Percentiles rank a stretch among this genome's conserved stretches.
These are phyloP conservation scores for Arbacia lixula DNA, from an alignment of 53 echinoderm and acorn worm genomes.

Conservation along the genomic window DNA sequence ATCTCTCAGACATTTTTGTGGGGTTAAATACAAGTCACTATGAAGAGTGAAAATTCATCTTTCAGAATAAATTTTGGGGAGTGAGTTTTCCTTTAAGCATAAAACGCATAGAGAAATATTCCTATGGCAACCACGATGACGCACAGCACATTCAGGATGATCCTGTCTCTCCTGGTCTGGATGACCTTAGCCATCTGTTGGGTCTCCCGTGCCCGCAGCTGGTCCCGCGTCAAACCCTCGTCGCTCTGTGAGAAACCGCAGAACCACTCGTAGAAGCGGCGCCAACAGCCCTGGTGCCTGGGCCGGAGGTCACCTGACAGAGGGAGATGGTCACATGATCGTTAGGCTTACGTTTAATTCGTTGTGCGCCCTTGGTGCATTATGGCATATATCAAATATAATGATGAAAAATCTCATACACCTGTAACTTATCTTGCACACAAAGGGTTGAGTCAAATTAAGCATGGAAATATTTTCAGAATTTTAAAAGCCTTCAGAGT, in stretches of 20 bases:
- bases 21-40: too few relatives aligned
- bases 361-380: too few relatives aligned
- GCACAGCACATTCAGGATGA: slow-evolving; percentile 77
- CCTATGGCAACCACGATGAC: slow-evolving; percentile 69
- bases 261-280: slow-evolving; percentile 80
- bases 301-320: too few relatives aligned
- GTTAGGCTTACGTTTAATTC: too few relatives aligned
- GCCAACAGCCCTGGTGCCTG: neutral
- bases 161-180: slow-evolving; percentile 66
- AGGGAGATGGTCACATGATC: too few relatives aligned
- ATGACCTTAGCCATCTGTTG: slow-evolving; percentile 71
- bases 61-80: neutral
- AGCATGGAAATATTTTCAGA: too few relatives aligned
- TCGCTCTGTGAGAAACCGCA: slow-evolving; percentile 76
- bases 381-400: too few relatives aligned
- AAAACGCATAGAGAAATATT: slow-evolving; percentile 69
- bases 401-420: too few relatives aligned
- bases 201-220: slow-evolving; percentile 45
- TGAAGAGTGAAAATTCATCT: neutral
- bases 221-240: slow-evolving; percentile 53
- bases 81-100: slow-evolving; percentile 3
- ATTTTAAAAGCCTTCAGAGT: too few relatives aligned
- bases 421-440: too few relatives aligned
- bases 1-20: too few relatives aligned
- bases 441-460: too few relatives aligned